These are phyloP conservation scores for Brachypteracias leptosomus DNA, from an alignment of 2,113 vertebrate species.

Conservation along the genomic window DNA sequence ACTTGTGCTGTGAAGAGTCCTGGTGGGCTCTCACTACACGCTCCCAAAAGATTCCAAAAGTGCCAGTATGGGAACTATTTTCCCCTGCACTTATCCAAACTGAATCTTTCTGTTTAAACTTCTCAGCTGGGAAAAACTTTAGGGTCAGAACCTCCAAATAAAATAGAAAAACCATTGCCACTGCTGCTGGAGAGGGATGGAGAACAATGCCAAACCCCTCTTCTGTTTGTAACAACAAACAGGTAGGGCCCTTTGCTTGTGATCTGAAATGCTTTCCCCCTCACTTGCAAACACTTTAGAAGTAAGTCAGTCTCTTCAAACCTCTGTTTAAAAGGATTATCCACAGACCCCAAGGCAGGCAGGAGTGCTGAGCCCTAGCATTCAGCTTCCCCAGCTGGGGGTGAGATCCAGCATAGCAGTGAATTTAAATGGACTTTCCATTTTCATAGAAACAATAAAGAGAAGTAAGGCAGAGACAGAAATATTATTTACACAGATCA, in stretches of 20 bases:
- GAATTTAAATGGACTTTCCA: background rate
- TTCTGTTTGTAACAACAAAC: background rate
- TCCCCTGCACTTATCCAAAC: background rate
- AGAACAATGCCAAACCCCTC: background rate
- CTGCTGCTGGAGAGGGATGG: background rate
- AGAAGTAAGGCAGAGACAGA: background rate
- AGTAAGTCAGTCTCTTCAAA: background rate
- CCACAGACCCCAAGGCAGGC: background rate
- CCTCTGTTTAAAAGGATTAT: background rate
- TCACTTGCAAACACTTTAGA: background rate
- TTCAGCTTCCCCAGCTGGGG: background rate
- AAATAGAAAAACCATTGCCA: accelerated
- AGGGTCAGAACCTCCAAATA: background rate
- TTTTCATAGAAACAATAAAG: background rate
- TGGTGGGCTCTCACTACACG: accelerated
- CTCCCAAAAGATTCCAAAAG: background rate
- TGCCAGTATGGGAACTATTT: background rate
- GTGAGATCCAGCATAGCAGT: background rate
- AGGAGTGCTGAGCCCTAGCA: background rate
- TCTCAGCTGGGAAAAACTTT: background rate
- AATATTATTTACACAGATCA: background rate
- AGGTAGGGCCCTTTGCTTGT: background rate
- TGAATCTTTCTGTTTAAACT: background rate
- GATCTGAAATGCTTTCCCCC: background rate
- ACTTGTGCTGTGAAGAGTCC: background rate